Evolutionary conservation across 2,113 vertebrate species (phyloP).

Genomic region (Apteryx owenii): DNA sequence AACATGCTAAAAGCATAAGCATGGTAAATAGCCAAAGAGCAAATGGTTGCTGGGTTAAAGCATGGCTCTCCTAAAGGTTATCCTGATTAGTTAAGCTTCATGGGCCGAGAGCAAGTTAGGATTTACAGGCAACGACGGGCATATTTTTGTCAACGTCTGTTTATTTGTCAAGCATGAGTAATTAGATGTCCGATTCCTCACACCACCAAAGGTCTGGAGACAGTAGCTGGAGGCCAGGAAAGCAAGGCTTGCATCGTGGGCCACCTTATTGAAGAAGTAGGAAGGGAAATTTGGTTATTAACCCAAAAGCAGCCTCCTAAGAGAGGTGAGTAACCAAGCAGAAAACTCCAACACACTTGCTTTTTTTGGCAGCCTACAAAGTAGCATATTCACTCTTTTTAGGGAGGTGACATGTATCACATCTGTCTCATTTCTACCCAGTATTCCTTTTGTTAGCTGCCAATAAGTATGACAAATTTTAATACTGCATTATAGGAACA

Average conservation of each 20-base stretch:
- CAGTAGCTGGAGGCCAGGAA: slow-evolving; percentile 65
- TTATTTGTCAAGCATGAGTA: slow-evolving; percentile 36
- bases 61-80: slow-evolving; percentile 9
- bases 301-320: not conserved
- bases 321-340: not conserved
- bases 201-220: slow-evolving; percentile 68
- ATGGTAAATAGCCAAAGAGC: slow-evolving; percentile 10
- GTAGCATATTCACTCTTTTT: not conserved
- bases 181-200: slow-evolving; percentile 47
- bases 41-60: slow-evolving; percentile 22
- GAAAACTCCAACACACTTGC: not conserved
- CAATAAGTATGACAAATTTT: not conserved
- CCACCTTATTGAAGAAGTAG: slow-evolving; percentile 63
- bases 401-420: not conserved
- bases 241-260: slow-evolving; percentile 45
- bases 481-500: not conserved
- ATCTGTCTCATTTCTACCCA: not conserved
- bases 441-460: not conserved
- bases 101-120: slow-evolving; percentile 35
- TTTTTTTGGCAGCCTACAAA: not conserved
- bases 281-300: slow-evolving; percentile 59
- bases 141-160: not conserved
- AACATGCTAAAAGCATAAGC: slow-evolving; percentile 16
- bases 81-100: slow-evolving; percentile 37
- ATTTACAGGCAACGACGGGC: not conserved